Conservation (phyloP, 2,113 vertebrate genomes). For the Geothlypis trichas region DNA sequence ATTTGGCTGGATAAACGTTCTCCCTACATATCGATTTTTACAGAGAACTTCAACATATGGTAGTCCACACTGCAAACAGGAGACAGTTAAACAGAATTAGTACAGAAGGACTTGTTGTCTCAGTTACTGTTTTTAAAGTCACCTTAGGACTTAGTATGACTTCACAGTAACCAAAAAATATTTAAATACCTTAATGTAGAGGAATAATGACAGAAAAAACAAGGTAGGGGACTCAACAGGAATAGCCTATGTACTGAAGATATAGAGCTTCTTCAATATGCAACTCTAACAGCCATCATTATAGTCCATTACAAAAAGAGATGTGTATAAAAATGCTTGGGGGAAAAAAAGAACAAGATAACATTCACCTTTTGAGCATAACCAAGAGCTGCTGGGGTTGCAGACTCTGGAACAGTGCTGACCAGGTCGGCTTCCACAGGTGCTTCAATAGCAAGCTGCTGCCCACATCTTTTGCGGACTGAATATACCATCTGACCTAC, state of each 20-base stretch:
- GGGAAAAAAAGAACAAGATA: neutral
- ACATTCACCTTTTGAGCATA: conserved; percentile 87
- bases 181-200: neutral
- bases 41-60: conserved; percentile 95
- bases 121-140: neutral
- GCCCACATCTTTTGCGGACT: conserved; percentile 91
- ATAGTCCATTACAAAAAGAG: neutral
- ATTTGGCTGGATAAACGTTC: conserved; percentile 97
- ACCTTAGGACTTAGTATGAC: neutral
- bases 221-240: neutral
- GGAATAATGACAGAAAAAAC: neutral
- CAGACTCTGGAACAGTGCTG: conserved; percentile 97
- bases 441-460: conserved; percentile 92
- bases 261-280: neutral
- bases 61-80: conserved; percentile 82
- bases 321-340: neutral
- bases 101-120: neutral
- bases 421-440: conserved; percentile 93
- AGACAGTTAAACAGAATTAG: neutral
- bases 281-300: neutral
- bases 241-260: accelerated
- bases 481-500: conserved; percentile 98
- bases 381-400: conserved; percentile 94
- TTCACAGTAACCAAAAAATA: neutral
- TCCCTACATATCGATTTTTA: conserved; percentile 96